Base-by-base conservation (phyloP, 1,140 invertebrate genomes). In the Micrasema minimum region DNA sequence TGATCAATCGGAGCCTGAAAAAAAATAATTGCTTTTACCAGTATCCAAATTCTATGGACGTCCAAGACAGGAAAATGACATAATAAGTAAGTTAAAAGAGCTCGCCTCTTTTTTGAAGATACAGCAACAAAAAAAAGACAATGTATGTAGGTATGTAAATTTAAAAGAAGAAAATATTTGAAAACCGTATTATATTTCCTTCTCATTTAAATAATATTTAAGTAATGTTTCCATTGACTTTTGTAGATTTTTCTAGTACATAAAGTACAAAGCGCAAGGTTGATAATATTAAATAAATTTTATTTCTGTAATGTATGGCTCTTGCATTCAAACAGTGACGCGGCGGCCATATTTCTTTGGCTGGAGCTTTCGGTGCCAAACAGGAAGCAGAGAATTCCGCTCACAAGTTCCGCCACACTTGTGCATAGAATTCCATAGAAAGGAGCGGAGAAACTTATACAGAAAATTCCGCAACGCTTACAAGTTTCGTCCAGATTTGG, bases 311-410 rank as follows among this genome's bases (percentile, higher is more conserved):
- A 74, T 74, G 59, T 70, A 74, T 74, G 55, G 64, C 20, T 51
- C 38, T 35, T 46, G 72, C 72, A 74, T 74, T 55, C 67, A 70
- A 74, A 74, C 72, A 38, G 67, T 70, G 72, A 74, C 64, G 68
- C 68, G 59, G 72, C 64, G 43, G 64, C 67, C 64, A 70, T 74
- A 66, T 74, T 68, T 74, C 72, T 70, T 67, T 65, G 68, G 48
- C 72, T 41, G 48, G 45, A 69, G 69, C 53, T 72, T 45, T 68
- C 31, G 20, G 51, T 74, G 72, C 72, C 72, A 74, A 74, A 70
- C 72, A 70, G 72, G 72, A 74, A 74, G 72, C 62, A 23, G 61
- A 46, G 43, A n/a, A 48, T 22, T 50, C 64, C 55, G 20, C 66
- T 26, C 43, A n/a, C 59, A 64, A 64, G 59, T 64, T 64, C 23